These are phyloP conservation scores for Ophioninae sp. DNA, from an alignment of 2,888 invertebrate species.

Conservation along the genomic window DNA sequence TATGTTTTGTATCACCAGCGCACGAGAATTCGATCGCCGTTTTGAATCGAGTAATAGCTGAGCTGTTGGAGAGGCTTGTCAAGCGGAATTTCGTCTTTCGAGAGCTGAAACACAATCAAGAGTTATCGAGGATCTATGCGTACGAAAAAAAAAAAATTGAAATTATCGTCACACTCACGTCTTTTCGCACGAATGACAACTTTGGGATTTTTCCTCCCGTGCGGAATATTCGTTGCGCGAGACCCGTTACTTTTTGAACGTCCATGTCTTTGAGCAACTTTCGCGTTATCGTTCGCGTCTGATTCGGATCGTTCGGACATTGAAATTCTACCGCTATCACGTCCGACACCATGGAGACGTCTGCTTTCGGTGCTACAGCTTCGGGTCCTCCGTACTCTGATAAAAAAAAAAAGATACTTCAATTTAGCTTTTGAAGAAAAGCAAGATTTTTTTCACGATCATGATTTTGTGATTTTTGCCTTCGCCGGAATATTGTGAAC, in stretches of 20 bases:
- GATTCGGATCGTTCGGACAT: slow-evolving; percentile 82
- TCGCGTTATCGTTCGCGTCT: slow-evolving; percentile 83
- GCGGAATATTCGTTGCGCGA: slow-evolving; percentile 89
- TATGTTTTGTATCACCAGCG: slow-evolving; percentile 82
- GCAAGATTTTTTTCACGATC: not conserved
- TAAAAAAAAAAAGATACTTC: not conserved
- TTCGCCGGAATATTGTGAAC: no score
- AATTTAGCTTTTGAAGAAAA: not conserved
- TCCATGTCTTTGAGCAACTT: slow-evolving; percentile 90
- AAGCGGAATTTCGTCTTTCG: slow-evolving; percentile 87
- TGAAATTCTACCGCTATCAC: slow-evolving; percentile 83
- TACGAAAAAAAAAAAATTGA: not conserved
- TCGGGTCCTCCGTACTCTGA: slow-evolving; percentile 92
- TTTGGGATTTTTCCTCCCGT: slow-evolving; percentile 81
- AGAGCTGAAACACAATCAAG: slow-evolving; percentile 78
- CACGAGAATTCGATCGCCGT: slow-evolving; percentile 90
- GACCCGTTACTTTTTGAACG: slow-evolving; percentile 91
- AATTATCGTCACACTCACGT: slow-evolving; percentile 74
- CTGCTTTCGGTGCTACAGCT: slow-evolving; percentile 87
- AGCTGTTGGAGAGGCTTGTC: slow-evolving; percentile 93
- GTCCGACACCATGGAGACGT: slow-evolving; percentile 83
- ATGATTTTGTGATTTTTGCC: no score
- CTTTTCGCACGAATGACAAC: slow-evolving; percentile 79
- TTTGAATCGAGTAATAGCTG: slow-evolving; percentile 91
- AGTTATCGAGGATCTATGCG: not conserved